Conservation (phyloP, 1,140 invertebrate genomes). For the Scaptomyza hsui region DNA sequence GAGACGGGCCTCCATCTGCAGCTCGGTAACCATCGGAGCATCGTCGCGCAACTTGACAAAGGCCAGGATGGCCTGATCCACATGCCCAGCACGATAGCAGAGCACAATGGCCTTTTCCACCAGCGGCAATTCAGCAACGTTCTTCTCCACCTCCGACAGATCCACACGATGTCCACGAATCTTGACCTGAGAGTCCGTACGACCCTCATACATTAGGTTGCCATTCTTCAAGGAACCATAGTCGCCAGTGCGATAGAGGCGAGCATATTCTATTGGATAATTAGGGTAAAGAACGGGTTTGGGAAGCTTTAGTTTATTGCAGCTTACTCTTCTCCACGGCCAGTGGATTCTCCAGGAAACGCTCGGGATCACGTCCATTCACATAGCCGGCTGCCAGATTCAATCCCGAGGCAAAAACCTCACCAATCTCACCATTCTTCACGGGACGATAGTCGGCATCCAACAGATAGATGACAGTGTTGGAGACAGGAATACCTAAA, state of each 20-base stretch:
- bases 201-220: constrained; percentile 90
- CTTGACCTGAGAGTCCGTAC: constrained; percentile 94
- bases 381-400: constrained; percentile 93
- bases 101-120: constrained; percentile 87
- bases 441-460: constrained; percentile 89
- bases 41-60: constrained; percentile 88
- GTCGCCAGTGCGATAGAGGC: constrained; percentile 92
- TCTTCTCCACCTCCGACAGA: constrained; percentile 91
- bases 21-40: constrained; percentile 84
- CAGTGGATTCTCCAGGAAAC: constrained; percentile 90
- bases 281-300: neutral
- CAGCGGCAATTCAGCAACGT: constrained; percentile 82
- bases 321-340: constrained; percentile 87
- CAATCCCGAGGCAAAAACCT: constrained; percentile 90
- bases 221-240: constrained; percentile 91
- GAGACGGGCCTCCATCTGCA: constrained; percentile 88
- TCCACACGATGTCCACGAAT: constrained; percentile 93
- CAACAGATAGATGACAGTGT: constrained; percentile 91
- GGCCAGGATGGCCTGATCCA: constrained; percentile 89
- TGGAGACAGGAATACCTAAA: constrained; percentile 87
- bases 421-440: constrained; percentile 89
- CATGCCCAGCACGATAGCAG: constrained; percentile 90
- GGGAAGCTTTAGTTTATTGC: neutral
- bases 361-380: constrained; percentile 88
- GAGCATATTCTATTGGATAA: constrained; percentile 85